These are phyloP conservation scores for Prosopocoilus inquinatus DNA, from an alignment of 2,888 invertebrate genomes.

Conservation along the genomic window DNA sequence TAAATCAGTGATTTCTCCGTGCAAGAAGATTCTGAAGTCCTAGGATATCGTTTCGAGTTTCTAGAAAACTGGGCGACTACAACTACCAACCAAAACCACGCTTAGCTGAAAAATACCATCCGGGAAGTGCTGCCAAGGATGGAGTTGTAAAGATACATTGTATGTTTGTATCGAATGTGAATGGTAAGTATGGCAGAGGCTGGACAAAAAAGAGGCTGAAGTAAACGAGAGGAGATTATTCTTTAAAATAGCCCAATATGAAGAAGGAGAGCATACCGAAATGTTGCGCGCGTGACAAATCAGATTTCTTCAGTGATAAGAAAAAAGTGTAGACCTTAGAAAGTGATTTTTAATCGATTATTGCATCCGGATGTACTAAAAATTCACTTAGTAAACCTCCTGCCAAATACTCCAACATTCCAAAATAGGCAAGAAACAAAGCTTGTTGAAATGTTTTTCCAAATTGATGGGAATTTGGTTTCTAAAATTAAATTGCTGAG, in stretches of 20 bases:
- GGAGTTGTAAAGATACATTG: conserved; percentile 53
- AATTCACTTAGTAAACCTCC: too few species aligned
- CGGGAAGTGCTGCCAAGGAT: conserved; percentile 52
- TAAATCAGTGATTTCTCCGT: conserved; percentile 40
- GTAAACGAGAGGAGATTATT: conserved; percentile 35
- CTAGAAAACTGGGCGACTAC: conserved; percentile 57
- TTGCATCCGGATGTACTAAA: too few species aligned
- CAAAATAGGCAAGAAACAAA: too few species aligned
- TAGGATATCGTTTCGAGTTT: conserved; percentile 45
- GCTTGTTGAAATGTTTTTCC: too few species aligned
- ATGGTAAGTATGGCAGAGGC: conserved; percentile 41
- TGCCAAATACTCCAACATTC: too few species aligned
- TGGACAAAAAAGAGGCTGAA: conserved; percentile 15
- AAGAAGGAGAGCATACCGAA: conserved; percentile 43
- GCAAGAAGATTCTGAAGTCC: conserved; percentile 27
- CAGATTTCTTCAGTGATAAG: conserved; percentile 43
- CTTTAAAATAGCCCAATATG: conserved; percentile 50
- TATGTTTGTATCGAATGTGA: conserved; percentile 42
- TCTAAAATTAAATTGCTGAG: too few species aligned
- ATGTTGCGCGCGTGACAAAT: conserved; percentile 19
- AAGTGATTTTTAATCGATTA: too few species aligned
- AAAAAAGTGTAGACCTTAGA: conserved; percentile 49
- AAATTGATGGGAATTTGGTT: too few species aligned
- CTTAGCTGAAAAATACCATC: conserved; percentile 53
- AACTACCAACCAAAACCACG: conserved; percentile 55